Percentiles rank a stretch among this genome's conserved stretches.
Evolutionary conservation across 2,888 invertebrate genomes (phyloP).

Genomic region (Dimorphilus gyrociliatus): DNA sequence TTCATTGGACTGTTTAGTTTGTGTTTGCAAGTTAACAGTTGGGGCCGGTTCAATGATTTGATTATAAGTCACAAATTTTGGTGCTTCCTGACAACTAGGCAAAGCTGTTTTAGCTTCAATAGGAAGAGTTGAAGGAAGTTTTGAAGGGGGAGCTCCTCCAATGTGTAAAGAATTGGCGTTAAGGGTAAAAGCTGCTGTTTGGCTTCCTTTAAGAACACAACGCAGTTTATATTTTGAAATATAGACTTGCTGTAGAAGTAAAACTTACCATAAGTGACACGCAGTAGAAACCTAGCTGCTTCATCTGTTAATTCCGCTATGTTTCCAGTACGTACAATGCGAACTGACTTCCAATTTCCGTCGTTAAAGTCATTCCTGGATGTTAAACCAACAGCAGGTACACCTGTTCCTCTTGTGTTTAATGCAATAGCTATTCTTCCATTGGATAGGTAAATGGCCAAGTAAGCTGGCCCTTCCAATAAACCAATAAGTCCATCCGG

Average conservation of each 20-base stretch:
- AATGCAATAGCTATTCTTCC: constrained; percentile 10
- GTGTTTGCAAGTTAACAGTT: constrained; percentile 10
- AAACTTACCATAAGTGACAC: constrained; percentile 10
- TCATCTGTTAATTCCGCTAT: constrained; percentile 8
- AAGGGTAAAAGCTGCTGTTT: too few species aligned
- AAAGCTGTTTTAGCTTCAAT: constrained; percentile 7
- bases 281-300: constrained; percentile 6
- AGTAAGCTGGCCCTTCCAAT: constrained; percentile 13
- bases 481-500: too few species aligned
- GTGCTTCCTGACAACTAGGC: constrained; percentile 11
- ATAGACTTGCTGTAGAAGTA: too few species aligned
- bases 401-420: constrained; percentile 13
- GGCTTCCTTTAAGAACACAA: too few species aligned
- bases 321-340: constrained; percentile 10
- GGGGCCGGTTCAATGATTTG: constrained; percentile 10
- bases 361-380: constrained; percentile 7
- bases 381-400: too few species aligned
- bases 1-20: too few species aligned
- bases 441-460: constrained; percentile 7
- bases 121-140: constrained; percentile 6
- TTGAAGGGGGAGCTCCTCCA: too few species aligned
- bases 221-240: too few species aligned
- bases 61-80: constrained; percentile 11
- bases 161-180: too few species aligned
- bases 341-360: constrained; percentile 13